phyloP scores from a whole-genome alignment of 2,797 vertebrate genomes.

The Dermochelys coriacea region DNA sequence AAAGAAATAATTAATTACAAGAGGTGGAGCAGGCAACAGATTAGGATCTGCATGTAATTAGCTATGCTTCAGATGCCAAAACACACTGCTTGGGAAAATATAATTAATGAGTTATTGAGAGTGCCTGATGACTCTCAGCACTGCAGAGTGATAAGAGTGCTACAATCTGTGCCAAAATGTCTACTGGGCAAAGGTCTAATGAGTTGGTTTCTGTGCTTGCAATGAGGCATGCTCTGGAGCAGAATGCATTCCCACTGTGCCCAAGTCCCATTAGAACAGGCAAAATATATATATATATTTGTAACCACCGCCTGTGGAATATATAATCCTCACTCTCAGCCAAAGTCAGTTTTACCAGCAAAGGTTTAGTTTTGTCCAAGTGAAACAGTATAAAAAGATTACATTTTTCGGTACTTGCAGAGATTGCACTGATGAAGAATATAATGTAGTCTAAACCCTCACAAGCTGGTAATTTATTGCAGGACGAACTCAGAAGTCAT shows the following conservation, averaged over 20 bases:
- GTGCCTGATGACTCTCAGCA: constrained; percentile 63
- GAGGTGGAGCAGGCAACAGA: constrained; percentile 53
- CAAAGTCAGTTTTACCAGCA: constrained; percentile 60
- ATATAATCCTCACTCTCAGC: not conserved
- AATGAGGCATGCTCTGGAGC: constrained; percentile 51
- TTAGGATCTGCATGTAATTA: constrained; percentile 81
- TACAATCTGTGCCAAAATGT: constrained; percentile 66
- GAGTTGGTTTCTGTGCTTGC: constrained; percentile 16
- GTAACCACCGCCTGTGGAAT: constrained; percentile 16
- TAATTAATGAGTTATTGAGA: constrained; percentile 77
- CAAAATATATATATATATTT: not conserved
- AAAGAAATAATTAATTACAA: constrained; percentile 79
- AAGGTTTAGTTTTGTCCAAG: constrained; percentile 46
- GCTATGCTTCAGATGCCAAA: constrained; percentile 73
- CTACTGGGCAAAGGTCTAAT: constrained; percentile 33
- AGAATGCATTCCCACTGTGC: constrained; percentile 46
- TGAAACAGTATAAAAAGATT: constrained; percentile 44
- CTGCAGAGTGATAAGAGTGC: constrained; percentile 49
- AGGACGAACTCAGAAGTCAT: constrained; percentile 16
- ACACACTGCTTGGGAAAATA: constrained; percentile 63
- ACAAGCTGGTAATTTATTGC: constrained; percentile 27
- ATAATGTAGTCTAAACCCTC: constrained; percentile 19
- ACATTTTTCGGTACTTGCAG: constrained; percentile 25
- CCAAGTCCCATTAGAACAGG: constrained; percentile 63
- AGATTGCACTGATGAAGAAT: constrained; percentile 53